Base-by-base conservation (phyloP, 2,797 vertebrate genomes). In the Molossus molossus region DNA sequence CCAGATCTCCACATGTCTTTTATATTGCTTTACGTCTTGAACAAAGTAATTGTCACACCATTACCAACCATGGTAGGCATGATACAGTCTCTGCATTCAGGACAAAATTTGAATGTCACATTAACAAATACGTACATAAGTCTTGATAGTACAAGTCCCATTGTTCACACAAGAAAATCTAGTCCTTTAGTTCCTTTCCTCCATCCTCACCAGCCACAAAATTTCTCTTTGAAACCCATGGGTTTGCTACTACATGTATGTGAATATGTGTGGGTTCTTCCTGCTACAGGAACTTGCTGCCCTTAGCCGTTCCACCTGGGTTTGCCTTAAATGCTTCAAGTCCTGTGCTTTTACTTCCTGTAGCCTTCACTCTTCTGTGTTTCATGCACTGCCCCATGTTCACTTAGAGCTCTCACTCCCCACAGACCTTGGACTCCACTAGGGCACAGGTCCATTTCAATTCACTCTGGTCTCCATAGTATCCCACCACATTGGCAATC, bases 21-120 rank as follows among this genome's bases (percentile, higher is more conserved):
- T 91, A 62, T 33, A 64, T 37, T 70, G 21, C 50, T 96, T 94
- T 29, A 67, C 73, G 33, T 76, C 86, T 92, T 82, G 21, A 94
- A 29, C 92, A 82, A 82, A 4, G 7, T 90, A 90, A 94, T 64
- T 84, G 20, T 27, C 37, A 75, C 5, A 21, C 10, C 37, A 21
- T 82, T 83, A 67, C 6, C 58, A 89, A 53, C 5, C 11, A 37
- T 37, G 4, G 27, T 85, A 75, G 27, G 27, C 64, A 87, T 89
- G 5, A 89, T 77, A 23, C 2, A 50, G n/a, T 93, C 2, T 81
- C 37, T 88, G 18, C 21, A 58, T 82, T 79, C 15, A 73, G 62
- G 18, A 84, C n/a, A 94, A 48, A 15, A 15, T 62, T 84, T 70
- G 23, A 87, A 25, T 95, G 27, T 75, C 33, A 80, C 37, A 62